phyloP scores from a whole-genome alignment of 30 jellyfish, hydroid and myxozoan genomes.

The Aurelia sp. region DNA sequence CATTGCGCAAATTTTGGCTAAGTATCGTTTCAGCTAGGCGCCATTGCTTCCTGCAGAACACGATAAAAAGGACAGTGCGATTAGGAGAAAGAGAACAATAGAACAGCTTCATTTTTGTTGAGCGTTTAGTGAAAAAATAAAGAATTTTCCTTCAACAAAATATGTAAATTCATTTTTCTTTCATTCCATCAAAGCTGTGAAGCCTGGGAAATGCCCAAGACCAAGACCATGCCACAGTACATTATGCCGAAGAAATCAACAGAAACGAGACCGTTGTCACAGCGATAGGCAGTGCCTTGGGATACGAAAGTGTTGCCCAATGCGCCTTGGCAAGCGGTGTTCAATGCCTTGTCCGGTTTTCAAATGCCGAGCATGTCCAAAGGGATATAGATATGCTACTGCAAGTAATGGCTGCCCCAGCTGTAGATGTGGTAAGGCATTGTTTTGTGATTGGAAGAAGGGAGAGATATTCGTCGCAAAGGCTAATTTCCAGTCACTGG shows the following conservation, averaged over 20 bases:
- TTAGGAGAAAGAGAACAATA: too few species aligned
- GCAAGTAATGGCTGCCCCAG: slow-evolving; percentile 1
- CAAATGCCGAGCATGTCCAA: slow-evolving; percentile 33
- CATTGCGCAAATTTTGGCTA: too few species aligned
- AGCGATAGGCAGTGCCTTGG: slow-evolving; percentile 12
- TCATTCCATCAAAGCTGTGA: not conserved
- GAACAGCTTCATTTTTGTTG: too few species aligned
- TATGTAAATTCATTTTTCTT: too few species aligned
- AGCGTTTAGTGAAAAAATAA: too few species aligned
- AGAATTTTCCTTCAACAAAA: too few species aligned
- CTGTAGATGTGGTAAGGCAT: slow-evolving; percentile 27
- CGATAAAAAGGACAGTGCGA: too few species aligned
- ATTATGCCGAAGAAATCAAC: not conserved
- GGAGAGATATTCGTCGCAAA: too few species aligned
- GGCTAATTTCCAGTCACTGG: too few species aligned
- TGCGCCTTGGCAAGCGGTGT: slow-evolving; percentile 12
- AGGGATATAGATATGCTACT: slow-evolving; percentile 8
- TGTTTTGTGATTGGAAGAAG: not conserved
- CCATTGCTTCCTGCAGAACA: too few species aligned
- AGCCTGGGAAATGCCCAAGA: slow-evolving; percentile 28
- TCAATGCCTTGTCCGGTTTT: slow-evolving; percentile 5
- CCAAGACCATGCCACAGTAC: not conserved
- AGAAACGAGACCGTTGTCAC: slow-evolving; percentile 14
- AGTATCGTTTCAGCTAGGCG: too few species aligned
- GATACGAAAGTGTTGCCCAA: slow-evolving; percentile 18